Conservation (phyloP, 2,113 vertebrate genomes). For the Cranoglanis bouderius region DNA sequence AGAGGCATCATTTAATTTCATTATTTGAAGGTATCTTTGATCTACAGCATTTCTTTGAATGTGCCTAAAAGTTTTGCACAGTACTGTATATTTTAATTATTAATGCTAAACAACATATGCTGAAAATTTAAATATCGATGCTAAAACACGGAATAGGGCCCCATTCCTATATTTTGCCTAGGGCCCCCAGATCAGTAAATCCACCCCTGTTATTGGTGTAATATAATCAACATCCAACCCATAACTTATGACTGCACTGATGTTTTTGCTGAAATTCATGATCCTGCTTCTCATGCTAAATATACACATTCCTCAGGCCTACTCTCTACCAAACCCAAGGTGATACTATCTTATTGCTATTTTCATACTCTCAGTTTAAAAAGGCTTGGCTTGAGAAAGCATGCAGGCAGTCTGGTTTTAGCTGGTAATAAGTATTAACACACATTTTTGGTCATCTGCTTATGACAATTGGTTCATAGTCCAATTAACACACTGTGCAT, state of each 20-base stretch:
- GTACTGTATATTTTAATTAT: too few species aligned
- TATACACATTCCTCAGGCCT: background rate
- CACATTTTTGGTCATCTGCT: background rate
- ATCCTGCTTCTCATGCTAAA: background rate
- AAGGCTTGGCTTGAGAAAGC: conserved; percentile 16
- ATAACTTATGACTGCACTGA: background rate
- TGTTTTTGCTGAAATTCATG: background rate
- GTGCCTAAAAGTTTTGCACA: too few species aligned
- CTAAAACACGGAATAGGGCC: too few species aligned
- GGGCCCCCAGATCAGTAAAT: too few species aligned
- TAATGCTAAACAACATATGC: too few species aligned
- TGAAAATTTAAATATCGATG: too few species aligned
- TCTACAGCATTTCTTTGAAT: too few species aligned
- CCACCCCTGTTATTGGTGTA: too few species aligned
- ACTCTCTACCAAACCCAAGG: background rate
- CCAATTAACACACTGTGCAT: background rate
- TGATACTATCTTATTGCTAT: conserved; percentile 35
- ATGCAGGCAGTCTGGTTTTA: background rate
- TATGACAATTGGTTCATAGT: background rate
- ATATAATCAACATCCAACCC: background rate
- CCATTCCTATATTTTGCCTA: too few species aligned
- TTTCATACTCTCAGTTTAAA: conserved; percentile 20
- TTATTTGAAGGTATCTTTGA: too few species aligned
- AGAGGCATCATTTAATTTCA: too few species aligned
- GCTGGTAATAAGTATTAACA: background rate